Evolutionary conservation across 2,797 vertebrate genomes (phyloP), one percentile per base, ranked within the genome.

Genomic region (Taenioides sp.): DNA sequence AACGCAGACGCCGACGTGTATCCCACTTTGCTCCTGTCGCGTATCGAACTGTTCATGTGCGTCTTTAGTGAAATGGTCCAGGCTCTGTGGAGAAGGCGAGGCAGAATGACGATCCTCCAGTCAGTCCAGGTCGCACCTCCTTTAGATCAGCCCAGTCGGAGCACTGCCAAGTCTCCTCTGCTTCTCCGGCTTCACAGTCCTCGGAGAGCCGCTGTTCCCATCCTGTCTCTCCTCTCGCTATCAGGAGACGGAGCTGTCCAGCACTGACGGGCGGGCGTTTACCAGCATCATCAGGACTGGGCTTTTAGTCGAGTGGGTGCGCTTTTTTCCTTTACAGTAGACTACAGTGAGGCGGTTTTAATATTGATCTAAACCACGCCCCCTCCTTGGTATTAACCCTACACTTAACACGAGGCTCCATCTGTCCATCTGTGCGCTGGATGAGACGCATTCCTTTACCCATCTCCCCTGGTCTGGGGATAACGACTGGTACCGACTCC

Each of bases 361-460:
- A 85, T 87, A 82, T 77, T 81, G 80, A 84, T 73, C 31, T 49
- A 86, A 78, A 61, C 89, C 89, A 85, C 91, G 84, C 91, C 89
- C 78, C 74, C 80, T 73, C n/a, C 54, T 72, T 64, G 49, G 73
- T 37, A 68, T 94, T 91, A 92, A 93, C 91, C 88, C 88, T 86
- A 83, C 86, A 84, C 85, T 83, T 71, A 62, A 47, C 79, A 9
- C 63, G 64, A 47, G 54, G 69, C 71, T 80, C 74, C 75, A 70
- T 85, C 75, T 81, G 84, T 63, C 28, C 60, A 37, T 23, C 22
- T 62, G 60, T 66, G 74, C 61, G 27, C 64, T 18, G 63, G 71
- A 77, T 75, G 85, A 77, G 70, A 78, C 31, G 60, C 90, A 86
- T 92, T 88, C 90, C 87, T 68, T 61, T 16, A 81, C 77, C 65